These are phyloP conservation scores for Lasaia peninsularis DNA, from an alignment of 1,140 invertebrate species.

Conservation along the genomic window DNA sequence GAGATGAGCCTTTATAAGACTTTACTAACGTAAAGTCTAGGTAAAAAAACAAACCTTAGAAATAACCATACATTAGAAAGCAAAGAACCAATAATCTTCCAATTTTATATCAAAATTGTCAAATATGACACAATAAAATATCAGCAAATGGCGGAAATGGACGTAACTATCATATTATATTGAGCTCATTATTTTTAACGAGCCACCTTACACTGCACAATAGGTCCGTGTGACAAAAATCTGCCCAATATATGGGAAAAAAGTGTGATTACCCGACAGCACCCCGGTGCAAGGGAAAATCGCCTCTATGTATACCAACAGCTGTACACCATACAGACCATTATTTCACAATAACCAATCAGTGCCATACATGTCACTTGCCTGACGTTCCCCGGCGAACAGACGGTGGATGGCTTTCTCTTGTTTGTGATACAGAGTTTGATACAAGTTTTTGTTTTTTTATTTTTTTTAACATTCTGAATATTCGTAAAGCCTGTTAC, in stretches of 20 bases:
- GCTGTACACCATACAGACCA: slow-evolving; percentile 46
- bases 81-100: no score
- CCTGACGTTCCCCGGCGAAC: slow-evolving; percentile 48
- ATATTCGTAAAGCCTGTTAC: no score
- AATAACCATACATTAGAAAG: no score
- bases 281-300: slow-evolving; percentile 1
- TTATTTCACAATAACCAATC: slow-evolving; percentile 75
- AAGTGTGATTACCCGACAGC: slow-evolving; percentile 22
- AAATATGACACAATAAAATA: slow-evolving; percentile 3
- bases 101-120: background rate
- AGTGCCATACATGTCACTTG: slow-evolving; percentile 62
- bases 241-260: slow-evolving; percentile 58
- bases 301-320: slow-evolving; percentile 13
- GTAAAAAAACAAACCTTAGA: no score
- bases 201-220: slow-evolving; percentile 32
- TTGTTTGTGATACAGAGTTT: slow-evolving; percentile 26
- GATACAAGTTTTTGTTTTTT: background rate
- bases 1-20: no score
- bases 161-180: slow-evolving; percentile 26
- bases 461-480: background rate
- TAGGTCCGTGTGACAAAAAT: slow-evolving; percentile 47
- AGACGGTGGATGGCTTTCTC: slow-evolving; percentile 25
- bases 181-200: slow-evolving; percentile 69
- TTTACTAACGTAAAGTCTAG: no score
- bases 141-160: slow-evolving; percentile 15